Evolutionary conservation across 2,113 vertebrate species (phyloP).

Genomic region (Gasterosteus aculeatus): DNA sequence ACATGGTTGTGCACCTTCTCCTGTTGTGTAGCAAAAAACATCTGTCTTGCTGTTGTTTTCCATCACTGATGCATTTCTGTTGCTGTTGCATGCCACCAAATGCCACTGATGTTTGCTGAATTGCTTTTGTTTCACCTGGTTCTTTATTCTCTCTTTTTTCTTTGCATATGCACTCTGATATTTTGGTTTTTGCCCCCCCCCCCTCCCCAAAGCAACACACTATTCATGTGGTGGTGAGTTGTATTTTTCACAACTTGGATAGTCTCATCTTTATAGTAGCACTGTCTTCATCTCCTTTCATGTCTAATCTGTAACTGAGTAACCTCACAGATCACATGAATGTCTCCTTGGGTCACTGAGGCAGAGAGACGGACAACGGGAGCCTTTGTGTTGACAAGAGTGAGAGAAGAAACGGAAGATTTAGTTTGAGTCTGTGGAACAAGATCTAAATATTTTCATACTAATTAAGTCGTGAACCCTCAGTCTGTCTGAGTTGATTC

Average conservation of each 20-base stretch:
- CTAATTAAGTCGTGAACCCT: slow-evolving; percentile 1
- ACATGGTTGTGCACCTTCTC: slow-evolving; percentile 22
- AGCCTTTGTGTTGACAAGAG: slow-evolving; percentile 54
- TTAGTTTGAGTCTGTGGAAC: slow-evolving; percentile 15
- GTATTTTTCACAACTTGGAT: slow-evolving; percentile 75
- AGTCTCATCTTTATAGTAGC: slow-evolving; percentile 52
- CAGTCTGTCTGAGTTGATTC: slow-evolving; percentile 4
- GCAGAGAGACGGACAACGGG: slow-evolving; percentile 47
- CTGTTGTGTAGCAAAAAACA: background rate
- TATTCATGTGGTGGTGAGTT: slow-evolving; percentile 99
- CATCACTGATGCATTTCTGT: slow-evolving; percentile 61
- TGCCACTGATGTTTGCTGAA: slow-evolving; percentile 68
- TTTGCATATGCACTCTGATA: slow-evolving; percentile 92
- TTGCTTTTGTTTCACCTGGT: slow-evolving; percentile 75
- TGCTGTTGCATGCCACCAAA: slow-evolving; percentile 67
- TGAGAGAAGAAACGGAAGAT: slow-evolving; percentile 34
- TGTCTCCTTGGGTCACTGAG: slow-evolving; percentile 48
- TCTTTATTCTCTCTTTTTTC: slow-evolving; percentile 79
- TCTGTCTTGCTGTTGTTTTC: slow-evolving; percentile 47
- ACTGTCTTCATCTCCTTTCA: slow-evolving; percentile 37
- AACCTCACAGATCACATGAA: slow-evolving; percentile 79
- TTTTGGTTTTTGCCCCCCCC: slow-evolving; percentile 85
- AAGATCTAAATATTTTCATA: slow-evolving; percentile 19
- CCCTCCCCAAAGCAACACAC: slow-evolving; percentile 94
- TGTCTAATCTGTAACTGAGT: slow-evolving; percentile 41